Percentiles rank a stretch among this genome's conserved stretches.
These are phyloP conservation scores for Chiropotes sagulatus DNA, from an alignment of 2,797 vertebrate genomes.

Conservation along the genomic window DNA sequence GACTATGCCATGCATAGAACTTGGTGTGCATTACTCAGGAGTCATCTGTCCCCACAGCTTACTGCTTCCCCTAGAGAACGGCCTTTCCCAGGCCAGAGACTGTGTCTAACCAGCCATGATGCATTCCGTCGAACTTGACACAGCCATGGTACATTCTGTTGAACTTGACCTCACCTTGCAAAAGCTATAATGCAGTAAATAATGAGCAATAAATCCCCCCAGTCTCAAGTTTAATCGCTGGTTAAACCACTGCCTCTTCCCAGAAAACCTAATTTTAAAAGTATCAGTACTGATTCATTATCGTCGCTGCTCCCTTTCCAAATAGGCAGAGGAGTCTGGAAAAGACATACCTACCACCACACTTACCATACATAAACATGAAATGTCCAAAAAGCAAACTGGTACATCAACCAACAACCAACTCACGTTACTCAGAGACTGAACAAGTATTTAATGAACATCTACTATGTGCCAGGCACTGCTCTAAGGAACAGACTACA, in stretches of 20 bases:
- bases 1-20: background rate
- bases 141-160: background rate
- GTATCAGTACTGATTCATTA: background rate
- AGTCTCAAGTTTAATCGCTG: background rate
- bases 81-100: background rate
- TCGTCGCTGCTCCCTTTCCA: background rate
- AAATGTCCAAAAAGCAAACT: background rate
- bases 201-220: background rate
- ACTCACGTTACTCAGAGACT: background rate
- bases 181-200: background rate
- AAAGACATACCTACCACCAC: background rate
- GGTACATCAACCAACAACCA: background rate
- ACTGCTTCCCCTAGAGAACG: too few species aligned
- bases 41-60: background rate
- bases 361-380: background rate
- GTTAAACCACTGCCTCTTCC: background rate
- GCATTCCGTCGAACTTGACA: background rate
- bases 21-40: rapidly evolving
- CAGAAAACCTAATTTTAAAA: background rate
- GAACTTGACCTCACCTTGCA: background rate
- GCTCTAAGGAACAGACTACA: background rate
- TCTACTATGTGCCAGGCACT: background rate
- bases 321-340: background rate
- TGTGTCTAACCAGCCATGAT: background rate
- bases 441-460: background rate